Percentiles rank a stretch among this genome's conserved stretches.
These are phyloP conservation scores for Tridacna crocea DNA, from an alignment of 2,888 invertebrate species.

Conservation along the genomic window DNA sequence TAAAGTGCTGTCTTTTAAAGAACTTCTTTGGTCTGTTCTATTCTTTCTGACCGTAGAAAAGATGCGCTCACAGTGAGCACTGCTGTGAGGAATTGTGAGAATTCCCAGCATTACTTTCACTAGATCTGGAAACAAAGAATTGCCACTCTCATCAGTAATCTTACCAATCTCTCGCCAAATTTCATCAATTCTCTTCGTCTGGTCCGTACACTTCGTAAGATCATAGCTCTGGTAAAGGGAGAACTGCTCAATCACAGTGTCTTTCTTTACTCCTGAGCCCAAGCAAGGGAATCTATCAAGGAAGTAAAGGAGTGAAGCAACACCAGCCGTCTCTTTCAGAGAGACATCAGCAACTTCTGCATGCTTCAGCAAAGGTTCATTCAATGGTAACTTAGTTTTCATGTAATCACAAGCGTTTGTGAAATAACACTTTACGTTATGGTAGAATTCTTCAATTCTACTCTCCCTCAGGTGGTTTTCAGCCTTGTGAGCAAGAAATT, in stretches of 20 bases:
- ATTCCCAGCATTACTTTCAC: constrained; percentile 52
- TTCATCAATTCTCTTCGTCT: constrained; percentile 46
- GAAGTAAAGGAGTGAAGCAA: constrained; percentile 50
- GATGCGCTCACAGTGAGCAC: constrained; percentile 61
- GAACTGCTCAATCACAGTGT: constrained; percentile 47
- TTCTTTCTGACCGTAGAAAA: constrained; percentile 62
- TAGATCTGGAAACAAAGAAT: constrained; percentile 33
- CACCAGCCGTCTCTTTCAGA: too few species aligned
- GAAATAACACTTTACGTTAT: constrained; percentile 33
- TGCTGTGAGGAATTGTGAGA: constrained; percentile 62
- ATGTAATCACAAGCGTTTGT: constrained; percentile 47
- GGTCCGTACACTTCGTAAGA: constrained; percentile 3
- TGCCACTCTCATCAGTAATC: constrained; percentile 43
- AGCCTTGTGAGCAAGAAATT: background rate
- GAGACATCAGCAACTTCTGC: background rate
- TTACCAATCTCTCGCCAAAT: constrained; percentile 42
- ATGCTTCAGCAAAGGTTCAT: background rate
- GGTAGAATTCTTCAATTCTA: constrained; percentile 35
- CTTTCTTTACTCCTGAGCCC: constrained; percentile 7
- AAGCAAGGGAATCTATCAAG: constrained; percentile 47
- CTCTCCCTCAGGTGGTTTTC: constrained; percentile 45
- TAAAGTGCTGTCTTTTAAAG: constrained; percentile 43
- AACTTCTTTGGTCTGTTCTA: constrained; percentile 53
- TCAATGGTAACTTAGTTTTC: background rate
- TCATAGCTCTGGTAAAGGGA: constrained; percentile 36